Evolutionary conservation across 2,888 invertebrate species (phyloP), one percentile per base, ranked within the genome.

Genomic region (Cremastinae sp.): DNA sequence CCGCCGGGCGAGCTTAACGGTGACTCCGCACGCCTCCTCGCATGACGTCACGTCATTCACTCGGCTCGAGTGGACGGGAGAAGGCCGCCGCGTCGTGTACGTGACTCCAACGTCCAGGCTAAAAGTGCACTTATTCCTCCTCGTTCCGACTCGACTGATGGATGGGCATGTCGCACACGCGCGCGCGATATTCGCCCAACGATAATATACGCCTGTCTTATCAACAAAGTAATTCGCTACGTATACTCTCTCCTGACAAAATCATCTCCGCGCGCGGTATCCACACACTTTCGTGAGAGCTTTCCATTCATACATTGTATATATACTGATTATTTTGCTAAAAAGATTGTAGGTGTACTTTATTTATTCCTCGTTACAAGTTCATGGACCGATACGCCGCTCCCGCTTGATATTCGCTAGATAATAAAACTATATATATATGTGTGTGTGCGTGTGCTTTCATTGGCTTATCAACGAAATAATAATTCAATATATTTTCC

Each of bases 31-130:
- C 75, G 79, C 74, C 61, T 79, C 62, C 41, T 79, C 54, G 74
- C 78, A 72, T 81, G 80, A 81, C 79, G 80, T 81, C 79, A 82
- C 72, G 70, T 76, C 78, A 81, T 80, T 81, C 75, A 78, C 68
- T 78, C 65, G 68, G 56, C 45, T 61, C 68, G 64, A 62, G 64
- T 43, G 41, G 53, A 61, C 53, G 36, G 58, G 38, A 69, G 49
- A 64, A 49, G 34, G 68, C 58, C 53, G 34, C 69, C n/a, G n/a
- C n/a, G n/a, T n/a, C n/a, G 38, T 62, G 28, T 43, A 5, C 2
- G 12, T 34, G 10, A 10, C 41, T 10, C 36, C 16, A 18, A 43
- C 20, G 16, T 12, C 28, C 41, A 34, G 28, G 62, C 56, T 10
- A 12, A 14, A 18, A 10, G 53, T 41, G 51, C 66, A 73, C 69